Evolutionary conservation across 2,888 invertebrate species (phyloP), one percentile per base, ranked within the genome.

Genomic region (Dolomedes plantarius): DNA sequence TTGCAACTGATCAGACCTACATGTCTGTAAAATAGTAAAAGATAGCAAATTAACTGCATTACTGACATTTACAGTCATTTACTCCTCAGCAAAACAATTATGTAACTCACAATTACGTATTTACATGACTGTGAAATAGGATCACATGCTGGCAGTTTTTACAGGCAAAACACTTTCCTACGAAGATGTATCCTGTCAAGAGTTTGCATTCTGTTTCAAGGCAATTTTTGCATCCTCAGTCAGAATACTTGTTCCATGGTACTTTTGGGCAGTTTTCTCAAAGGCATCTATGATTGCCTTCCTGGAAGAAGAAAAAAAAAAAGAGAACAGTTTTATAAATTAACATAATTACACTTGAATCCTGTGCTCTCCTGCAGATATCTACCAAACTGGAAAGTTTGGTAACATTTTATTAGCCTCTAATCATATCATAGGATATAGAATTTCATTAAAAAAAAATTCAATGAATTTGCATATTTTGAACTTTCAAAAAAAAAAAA

Each of bases 231-330:
- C 19, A 36, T 74, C 41, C 36, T 86, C 75, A 6, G 29, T 71
- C 36, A 86, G 75, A 19, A 86, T 79, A 39, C 86, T 79, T 5
- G 65, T 62, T 19, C 79, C 74, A 36, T 79, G 73, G 64, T 87
- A 73, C 39, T 87, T 85, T 39, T 85, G 75, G 16, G 86, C 86
- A 16, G 86, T 88, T 72, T 75, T 88, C 23, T 88, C 88, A 72
- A 88, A 86, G n/a, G 86, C 86, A 86, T 88, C 88, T 23, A 86
- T 36, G 28, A 88, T 86, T 16, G 86, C 86, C 86, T 88, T 88
- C 67, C 88, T 88, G 36, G 41, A 71, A 62, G 69, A 56, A 23
- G 5, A 32, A 68, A 32, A 41, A 67, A 27, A 50, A 19, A 41
- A 28, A n/a, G n/a, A n/a, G 67, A 32, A 23, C 19, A n/a, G 41